Conservation (phyloP, 2,888 invertebrate species). For the Limnephilus auricula region DNA sequence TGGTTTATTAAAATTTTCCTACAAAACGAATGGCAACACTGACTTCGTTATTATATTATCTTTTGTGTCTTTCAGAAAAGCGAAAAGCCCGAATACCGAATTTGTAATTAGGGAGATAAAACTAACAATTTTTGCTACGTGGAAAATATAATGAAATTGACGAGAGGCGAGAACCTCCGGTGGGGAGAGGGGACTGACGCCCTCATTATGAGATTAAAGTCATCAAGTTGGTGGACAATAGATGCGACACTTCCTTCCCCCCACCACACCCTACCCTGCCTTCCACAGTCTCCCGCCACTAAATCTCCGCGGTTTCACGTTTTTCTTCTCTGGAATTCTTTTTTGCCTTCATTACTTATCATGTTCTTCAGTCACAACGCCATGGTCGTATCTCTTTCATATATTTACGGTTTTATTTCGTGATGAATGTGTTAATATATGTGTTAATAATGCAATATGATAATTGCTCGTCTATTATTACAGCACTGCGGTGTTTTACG, state of each 20-base stretch:
- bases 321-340: conserved; percentile 21
- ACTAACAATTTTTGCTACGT: conserved; percentile 2
- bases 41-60: background rate
- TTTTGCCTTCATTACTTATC: conserved; percentile 31
- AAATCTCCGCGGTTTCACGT: conserved; percentile 22
- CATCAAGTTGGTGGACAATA: conserved; percentile 61
- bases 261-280: background rate
- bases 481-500: background rate
- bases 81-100: background rate
- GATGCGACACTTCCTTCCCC: conserved; percentile 46
- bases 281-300: background rate
- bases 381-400: background rate
- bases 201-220: conserved; percentile 64
- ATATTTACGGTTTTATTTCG: background rate
- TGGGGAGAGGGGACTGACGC: background rate
- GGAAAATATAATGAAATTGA: conserved; percentile 59
- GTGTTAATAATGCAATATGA: background rate
- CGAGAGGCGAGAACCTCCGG: conserved; percentile 40
- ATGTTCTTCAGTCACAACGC: background rate
- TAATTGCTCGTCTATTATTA: background rate
- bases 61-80: background rate
- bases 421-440: background rate
- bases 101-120: background rate
- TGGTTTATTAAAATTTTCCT: background rate
- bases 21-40: background rate